Base-by-base conservation (phyloP, 2,797 vertebrate species). In the Aldrovandia affinis region DNA sequence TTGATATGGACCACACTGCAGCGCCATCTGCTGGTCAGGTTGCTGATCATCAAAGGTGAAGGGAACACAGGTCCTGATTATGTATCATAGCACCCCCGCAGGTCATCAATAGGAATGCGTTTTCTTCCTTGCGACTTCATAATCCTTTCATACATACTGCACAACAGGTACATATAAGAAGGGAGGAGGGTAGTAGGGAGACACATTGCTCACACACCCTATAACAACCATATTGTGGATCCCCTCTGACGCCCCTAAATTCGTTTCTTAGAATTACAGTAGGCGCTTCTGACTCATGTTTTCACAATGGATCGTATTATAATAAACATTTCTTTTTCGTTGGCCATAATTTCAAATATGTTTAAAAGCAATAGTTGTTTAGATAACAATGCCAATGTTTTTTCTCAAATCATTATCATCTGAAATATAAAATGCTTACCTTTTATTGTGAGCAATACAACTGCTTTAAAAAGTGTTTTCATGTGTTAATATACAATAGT, bases 1-100 rank as follows among this genome's bases (percentile, higher is more conserved):
- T 77, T 47, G 79, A 78, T 78, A 78, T 39, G 84, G 92, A 91
- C 90, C 91, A 92, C 90, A 90, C 89, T 86, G 89, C 54, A 77
- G 88, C 92, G 93, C 90, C 94, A 89, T 84, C 93, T 89, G 79
- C 89, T 93, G 94, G 93, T 15, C 78, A 80, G 36, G 30, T 70
- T 44, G 36, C 39, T 70, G 47, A 68, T 54, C 77, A 79, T 33
- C 30, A 73, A 10, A 3, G 28, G 50, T 4, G n/a, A 15, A 14
- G 18, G 1, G 8, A 25, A 28, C 47, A 54, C n/a, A 18, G 5
- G 30, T 18, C n/a, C 22, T 44, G 70, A 22, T 36, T 0, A 36
- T 15, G 33, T 39, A 15, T 2, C 10, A 9, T 18, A 36, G 30
- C 18, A 20, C 55, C 18, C 55, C 55, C 55, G 18, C 55, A 57